A percentile compares a stretch with the other conserved stretches of the same genome.
These are phyloP conservation scores for Galerucella calmariensis DNA, from an alignment of 2,888 invertebrate species.

Conservation along the genomic window DNA sequence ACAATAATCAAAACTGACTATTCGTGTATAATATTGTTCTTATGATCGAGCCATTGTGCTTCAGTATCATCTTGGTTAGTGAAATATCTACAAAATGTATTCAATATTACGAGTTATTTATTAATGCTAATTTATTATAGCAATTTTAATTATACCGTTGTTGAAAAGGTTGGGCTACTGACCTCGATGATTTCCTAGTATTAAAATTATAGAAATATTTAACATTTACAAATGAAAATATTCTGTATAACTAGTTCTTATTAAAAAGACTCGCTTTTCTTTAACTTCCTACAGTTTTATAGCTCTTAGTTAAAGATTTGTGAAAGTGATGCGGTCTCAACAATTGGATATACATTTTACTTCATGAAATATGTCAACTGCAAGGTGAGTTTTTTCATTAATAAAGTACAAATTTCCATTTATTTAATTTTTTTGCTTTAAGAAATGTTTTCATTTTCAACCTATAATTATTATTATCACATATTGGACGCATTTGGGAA, in stretches of 20 bases:
- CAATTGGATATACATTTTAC: slow-evolving; percentile 5
- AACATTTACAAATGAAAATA: neutral
- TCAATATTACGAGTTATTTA: no score
- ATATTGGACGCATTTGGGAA: no score
- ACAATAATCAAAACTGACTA: no score
- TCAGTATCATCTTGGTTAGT: no score
- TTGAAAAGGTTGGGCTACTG: neutral
- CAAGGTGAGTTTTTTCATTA: slow-evolving; percentile 5
- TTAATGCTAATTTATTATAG: neutral
- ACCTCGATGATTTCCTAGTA: neutral
- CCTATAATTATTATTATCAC: no score
- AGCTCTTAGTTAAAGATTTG: neutral
- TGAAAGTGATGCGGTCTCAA: neutral
- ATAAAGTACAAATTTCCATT: no score
- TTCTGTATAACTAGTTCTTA: neutral
- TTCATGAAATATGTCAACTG: neutral
- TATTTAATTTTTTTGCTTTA: neutral
- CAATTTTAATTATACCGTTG: neutral
- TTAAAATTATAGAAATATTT: neutral
- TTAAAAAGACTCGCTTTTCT: neutral
- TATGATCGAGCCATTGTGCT: no score
- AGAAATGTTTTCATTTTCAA: neutral
- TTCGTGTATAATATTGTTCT: no score
- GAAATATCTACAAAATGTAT: no score
- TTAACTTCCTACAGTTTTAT: neutral